Percentiles rank a stretch among this genome's conserved stretches.
Conservation (phyloP, 2,113 vertebrate species). For the Pionites leucogaster region DNA sequence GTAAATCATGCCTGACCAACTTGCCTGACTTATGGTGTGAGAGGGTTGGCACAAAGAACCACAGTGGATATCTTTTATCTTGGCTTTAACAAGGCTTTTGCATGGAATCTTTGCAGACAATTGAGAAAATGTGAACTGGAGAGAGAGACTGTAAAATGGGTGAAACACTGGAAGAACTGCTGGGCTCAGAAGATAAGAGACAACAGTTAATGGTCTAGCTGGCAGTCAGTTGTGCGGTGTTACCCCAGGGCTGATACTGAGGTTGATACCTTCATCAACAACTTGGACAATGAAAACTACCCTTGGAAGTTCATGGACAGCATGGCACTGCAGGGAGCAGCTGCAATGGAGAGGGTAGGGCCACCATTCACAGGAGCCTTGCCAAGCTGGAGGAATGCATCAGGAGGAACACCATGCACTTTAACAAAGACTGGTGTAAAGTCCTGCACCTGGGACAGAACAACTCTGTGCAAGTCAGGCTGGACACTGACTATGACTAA, state of each 20-base stretch:
- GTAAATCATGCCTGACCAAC: not conserved
- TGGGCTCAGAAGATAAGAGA: not conserved
- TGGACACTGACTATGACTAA: not conserved
- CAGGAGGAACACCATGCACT: not conserved
- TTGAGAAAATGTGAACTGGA: not conserved
- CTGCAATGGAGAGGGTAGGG: not conserved
- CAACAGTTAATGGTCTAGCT: not conserved
- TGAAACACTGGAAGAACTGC: not conserved
- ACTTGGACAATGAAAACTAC: not conserved
- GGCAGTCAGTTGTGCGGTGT: not conserved
- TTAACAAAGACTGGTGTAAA: not conserved
- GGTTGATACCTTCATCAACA: not conserved
- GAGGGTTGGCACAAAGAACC: not conserved
- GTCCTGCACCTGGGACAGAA: not conserved
- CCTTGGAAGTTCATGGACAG: not conserved
- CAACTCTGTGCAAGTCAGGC: not conserved
- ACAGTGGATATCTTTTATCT: not conserved
- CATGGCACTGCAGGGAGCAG: not conserved
- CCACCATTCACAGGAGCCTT: not conserved
- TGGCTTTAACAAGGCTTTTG: not conserved
- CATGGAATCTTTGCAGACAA: not conserved
- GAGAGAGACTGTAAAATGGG: not conserved
- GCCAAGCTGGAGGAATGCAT: not conserved
- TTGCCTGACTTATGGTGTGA: not conserved
- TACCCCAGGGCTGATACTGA: not conserved